Percentiles rank a stretch among this genome's conserved stretches.
Evolutionary conservation across 2,888 invertebrate genomes (phyloP).

Genomic region (Seira ritae): DNA sequence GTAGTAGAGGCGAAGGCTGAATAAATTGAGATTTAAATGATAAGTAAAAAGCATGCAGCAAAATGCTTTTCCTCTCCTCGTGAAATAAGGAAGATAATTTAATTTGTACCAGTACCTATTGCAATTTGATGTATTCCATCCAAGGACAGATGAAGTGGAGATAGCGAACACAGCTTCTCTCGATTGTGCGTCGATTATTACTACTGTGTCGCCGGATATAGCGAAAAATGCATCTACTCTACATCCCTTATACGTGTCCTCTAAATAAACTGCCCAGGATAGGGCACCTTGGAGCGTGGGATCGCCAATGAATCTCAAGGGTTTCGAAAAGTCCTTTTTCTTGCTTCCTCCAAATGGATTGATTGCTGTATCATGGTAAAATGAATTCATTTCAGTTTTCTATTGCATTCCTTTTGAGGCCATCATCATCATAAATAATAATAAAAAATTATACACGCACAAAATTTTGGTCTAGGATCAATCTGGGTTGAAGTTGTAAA

Average conservation of each 20-base stretch:
- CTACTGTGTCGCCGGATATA: conserved; percentile 90
- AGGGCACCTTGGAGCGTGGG: conserved; percentile 84
- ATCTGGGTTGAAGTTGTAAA: conserved; percentile 83
- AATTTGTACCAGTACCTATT: conserved; percentile 77
- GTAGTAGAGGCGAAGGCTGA: conserved; percentile 88
- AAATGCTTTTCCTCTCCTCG: conserved; percentile 5
- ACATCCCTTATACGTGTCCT: conserved; percentile 82
- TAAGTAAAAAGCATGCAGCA: background rate
- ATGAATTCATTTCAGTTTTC: background rate
- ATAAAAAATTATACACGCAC: conserved; percentile 80
- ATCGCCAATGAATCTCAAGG: conserved; percentile 83
- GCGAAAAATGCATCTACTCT: conserved; percentile 88
- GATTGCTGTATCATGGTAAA: conserved; percentile 79
- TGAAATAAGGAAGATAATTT: background rate
- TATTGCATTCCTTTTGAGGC: background rate
- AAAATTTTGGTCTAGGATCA: conserved; percentile 91
- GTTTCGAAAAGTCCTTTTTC: conserved; percentile 86
- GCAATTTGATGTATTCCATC: conserved; percentile 80
- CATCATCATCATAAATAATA: background rate
- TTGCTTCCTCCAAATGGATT: conserved; percentile 84
- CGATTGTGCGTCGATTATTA: conserved; percentile 89
- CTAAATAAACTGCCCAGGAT: conserved; percentile 87
- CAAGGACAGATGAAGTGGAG: conserved; percentile 88
- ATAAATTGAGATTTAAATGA: conserved; percentile 49
- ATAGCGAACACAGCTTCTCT: conserved; percentile 90